phyloP scores from a whole-genome alignment of 2,888 invertebrate species.

The Enoplolaimus lenunculus region DNA sequence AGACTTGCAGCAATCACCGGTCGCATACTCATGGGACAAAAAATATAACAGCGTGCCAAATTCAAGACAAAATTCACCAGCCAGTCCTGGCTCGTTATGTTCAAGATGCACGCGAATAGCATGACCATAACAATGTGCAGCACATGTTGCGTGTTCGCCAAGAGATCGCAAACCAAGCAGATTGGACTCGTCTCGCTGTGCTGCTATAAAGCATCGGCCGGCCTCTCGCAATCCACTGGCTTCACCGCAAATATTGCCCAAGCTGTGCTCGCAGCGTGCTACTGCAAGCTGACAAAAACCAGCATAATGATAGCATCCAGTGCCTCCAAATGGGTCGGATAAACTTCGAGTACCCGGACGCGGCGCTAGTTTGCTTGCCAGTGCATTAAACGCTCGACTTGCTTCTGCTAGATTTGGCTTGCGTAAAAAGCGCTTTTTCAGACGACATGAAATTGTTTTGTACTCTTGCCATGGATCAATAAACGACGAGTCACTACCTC shows the following conservation, averaged over 20 bases:
- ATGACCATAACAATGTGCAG: slow-evolving; percentile 23
- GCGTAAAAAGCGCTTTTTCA: slow-evolving; percentile 23
- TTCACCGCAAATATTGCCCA: slow-evolving; percentile 14
- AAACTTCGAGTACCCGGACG: too few species aligned
- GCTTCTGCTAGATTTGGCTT: slow-evolving; percentile 23
- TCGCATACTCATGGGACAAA: not conserved
- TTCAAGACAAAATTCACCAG: slow-evolving; percentile 18
- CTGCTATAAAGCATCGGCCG: slow-evolving; percentile 12
- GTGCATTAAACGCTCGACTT: not conserved
- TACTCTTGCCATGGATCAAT: slow-evolving; percentile 23
- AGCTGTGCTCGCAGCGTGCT: slow-evolving; percentile 17
- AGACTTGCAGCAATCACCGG: too few species aligned
- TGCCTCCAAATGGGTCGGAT: too few species aligned
- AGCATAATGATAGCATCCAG: too few species aligned
- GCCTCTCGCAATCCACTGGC: slow-evolving; percentile 4
- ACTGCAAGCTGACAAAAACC: slow-evolving; percentile 18
- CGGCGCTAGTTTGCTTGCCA: too few species aligned
- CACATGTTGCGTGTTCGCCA: too few species aligned
- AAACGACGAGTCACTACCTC: too few species aligned
- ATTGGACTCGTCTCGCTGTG: slow-evolving; percentile 6
- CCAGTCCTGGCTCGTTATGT: slow-evolving; percentile 13
- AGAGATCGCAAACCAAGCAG: too few species aligned
- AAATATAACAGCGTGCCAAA: slow-evolving; percentile 15
- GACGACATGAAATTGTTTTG: slow-evolving; percentile 5
- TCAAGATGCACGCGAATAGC: slow-evolving; percentile 21